Conservation (phyloP, 1,140 invertebrate species). For the Sminthurinus signatus region DNA sequence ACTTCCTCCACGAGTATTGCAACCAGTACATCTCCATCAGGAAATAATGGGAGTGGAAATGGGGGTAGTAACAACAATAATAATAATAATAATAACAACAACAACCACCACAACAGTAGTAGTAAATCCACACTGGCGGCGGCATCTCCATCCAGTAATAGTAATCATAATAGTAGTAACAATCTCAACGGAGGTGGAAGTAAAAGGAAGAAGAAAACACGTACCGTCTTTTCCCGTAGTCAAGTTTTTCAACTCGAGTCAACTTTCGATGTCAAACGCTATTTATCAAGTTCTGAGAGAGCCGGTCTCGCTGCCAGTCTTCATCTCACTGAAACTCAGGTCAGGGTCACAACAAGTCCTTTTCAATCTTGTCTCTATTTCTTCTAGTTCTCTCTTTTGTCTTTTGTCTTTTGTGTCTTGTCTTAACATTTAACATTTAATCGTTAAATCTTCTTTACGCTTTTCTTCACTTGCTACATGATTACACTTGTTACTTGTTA, state of each 20-base stretch:
- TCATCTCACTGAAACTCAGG: conserved; percentile 84
- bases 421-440: too few relatives aligned
- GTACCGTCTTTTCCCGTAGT: conserved; percentile 90
- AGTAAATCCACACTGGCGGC: conserved; percentile 31
- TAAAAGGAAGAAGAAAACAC: conserved; percentile 95
- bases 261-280: conserved; percentile 96
- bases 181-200: conserved; percentile 24
- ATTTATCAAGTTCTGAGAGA: conserved; percentile 90
- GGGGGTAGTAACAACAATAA: not conserved
- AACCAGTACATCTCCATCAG: conserved; percentile 26
- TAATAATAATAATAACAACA: conserved; percentile 1
- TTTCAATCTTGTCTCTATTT: too few relatives aligned
- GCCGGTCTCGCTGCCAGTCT: conserved; percentile 88
- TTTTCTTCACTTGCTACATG: too few relatives aligned
- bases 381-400: too few relatives aligned
- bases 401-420: too few relatives aligned
- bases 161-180: conserved; percentile 8
- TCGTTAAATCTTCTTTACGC: too few relatives aligned
- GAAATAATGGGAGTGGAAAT: not conserved
- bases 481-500: too few relatives aligned
- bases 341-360: conserved; percentile 20
- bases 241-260: conserved; percentile 91
- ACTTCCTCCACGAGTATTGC: conserved; percentile 24
- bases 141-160: conserved; percentile 25
- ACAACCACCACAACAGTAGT: conserved; percentile 1